These are phyloP conservation scores for Orius insidiosus DNA, from an alignment of 1,140 invertebrate species.

Conservation along the genomic window DNA sequence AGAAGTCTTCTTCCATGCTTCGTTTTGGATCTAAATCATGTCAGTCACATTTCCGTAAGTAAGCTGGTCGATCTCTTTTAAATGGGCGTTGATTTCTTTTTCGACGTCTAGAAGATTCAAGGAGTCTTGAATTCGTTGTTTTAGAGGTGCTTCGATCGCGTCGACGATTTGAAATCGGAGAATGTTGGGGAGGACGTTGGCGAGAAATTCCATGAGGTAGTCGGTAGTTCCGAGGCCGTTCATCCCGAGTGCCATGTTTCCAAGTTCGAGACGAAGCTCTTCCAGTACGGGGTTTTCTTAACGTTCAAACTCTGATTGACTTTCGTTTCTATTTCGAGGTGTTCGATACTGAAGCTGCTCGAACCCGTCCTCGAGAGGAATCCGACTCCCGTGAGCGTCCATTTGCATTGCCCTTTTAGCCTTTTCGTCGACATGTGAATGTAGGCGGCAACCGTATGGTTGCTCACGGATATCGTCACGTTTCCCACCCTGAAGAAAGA, in stretches of 20 bases:
- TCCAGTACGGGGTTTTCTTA: slow-evolving; percentile 48
- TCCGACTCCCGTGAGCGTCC: slow-evolving; percentile 52
- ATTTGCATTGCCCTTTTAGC: slow-evolving; percentile 52
- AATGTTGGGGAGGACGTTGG: slow-evolving; percentile 66
- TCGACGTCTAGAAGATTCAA: slow-evolving; percentile 54
- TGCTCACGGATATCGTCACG: slow-evolving; percentile 49
- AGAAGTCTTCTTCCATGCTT: too few relatives aligned
- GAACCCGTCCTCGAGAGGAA: slow-evolving; percentile 49
- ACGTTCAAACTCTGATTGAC: slow-evolving; percentile 59
- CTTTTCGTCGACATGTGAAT: slow-evolving; percentile 61
- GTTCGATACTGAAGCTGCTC: slow-evolving; percentile 54
- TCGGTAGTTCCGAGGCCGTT: slow-evolving; percentile 64
- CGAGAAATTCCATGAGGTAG: slow-evolving; percentile 54
- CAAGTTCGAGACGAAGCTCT: slow-evolving; percentile 57
- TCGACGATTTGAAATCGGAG: slow-evolving; percentile 70
- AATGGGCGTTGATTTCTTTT: slow-evolving; percentile 40
- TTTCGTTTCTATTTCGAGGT: slow-evolving; percentile 38
- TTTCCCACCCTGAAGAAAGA: slow-evolving; percentile 67
- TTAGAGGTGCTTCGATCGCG: slow-evolving; percentile 54
- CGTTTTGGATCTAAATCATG: too few relatives aligned
- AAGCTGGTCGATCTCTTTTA: slow-evolving; percentile 1
- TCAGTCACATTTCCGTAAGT: background rate
- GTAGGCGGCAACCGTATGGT: slow-evolving; percentile 42
- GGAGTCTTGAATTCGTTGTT: slow-evolving; percentile 44
- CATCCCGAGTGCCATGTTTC: slow-evolving; percentile 54